Conservation (phyloP, 2,797 vertebrate species). For the Merluccius polli region DNA sequence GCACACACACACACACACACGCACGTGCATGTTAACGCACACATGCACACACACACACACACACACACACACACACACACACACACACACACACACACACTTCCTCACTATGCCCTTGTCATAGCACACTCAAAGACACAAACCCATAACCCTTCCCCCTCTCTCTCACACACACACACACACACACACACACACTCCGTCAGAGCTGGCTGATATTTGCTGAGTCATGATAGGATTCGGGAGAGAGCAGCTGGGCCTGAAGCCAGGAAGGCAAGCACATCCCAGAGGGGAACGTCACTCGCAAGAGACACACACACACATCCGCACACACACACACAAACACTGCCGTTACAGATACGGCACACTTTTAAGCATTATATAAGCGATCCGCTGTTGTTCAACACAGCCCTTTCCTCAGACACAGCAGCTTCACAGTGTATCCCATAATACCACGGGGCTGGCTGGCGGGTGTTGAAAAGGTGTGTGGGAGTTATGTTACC, state of each 20-base stretch:
- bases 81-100: constrained; percentile 23
- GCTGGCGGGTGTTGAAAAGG: neutral
- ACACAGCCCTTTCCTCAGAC: neutral
- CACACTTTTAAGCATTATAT: constrained; percentile 4
- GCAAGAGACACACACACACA: neutral
- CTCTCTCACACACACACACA: constrained; percentile 17
- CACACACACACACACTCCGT: constrained; percentile 6
- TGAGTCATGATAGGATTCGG: constrained; percentile 45
- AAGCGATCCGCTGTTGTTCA: neutral
- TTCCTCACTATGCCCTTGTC: constrained; percentile 6
- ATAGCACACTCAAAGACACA: constrained; percentile 10
- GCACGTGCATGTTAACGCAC: constrained; percentile 6
- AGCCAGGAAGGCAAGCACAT: constrained; percentile 27
- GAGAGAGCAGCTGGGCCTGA: constrained; percentile 27
- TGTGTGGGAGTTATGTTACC: constrained; percentile 1
- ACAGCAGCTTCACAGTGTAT: neutral
- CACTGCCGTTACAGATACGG: neutral
- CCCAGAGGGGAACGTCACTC: neutral
- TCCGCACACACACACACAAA: constrained; percentile 23
- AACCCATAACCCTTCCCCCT: constrained; percentile 29
- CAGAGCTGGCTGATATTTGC: constrained; percentile 39
- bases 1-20: constrained; percentile 14
- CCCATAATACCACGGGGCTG: neutral
- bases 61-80: constrained; percentile 6
- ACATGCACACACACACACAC: neutral